phyloP scores from a whole-genome alignment of 2,888 invertebrate genomes.

The Bellardia pandia region DNA sequence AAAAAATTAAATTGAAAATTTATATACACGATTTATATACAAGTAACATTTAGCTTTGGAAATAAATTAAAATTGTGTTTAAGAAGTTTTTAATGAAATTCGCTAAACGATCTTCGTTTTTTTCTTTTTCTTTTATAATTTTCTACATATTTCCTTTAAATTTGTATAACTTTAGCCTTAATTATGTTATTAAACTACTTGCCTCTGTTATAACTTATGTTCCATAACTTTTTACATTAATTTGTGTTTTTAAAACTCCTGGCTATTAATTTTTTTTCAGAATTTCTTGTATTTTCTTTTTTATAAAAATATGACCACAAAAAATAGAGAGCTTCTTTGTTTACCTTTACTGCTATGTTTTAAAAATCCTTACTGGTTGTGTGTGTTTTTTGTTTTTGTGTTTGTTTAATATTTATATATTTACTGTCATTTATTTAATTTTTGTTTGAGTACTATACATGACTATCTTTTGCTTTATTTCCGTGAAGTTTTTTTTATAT shows the following conservation, averaged over 20 bases:
- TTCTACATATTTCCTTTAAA: slow-evolving; percentile 37
- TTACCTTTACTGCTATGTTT: slow-evolving; percentile 1
- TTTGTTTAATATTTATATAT: slow-evolving; percentile 18
- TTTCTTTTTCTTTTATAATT: slow-evolving; percentile 1
- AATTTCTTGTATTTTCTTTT: slow-evolving; percentile 30
- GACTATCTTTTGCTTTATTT: slow-evolving; percentile 23
- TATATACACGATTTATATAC: slow-evolving; percentile 63
- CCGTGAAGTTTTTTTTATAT: slow-evolving; percentile 3
- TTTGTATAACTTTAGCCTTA: slow-evolving; percentile 33
- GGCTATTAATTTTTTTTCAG: slow-evolving; percentile 17
- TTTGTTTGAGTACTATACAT: slow-evolving; percentile 44
- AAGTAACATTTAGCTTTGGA: slow-evolving; percentile 6
- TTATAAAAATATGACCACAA: slow-evolving; percentile 71
- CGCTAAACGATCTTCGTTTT: slow-evolving; percentile 65
- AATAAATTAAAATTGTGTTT: not conserved
- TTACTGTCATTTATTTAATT: slow-evolving; percentile 26
- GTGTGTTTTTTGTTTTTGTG: not conserved
- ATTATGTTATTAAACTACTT: slow-evolving; percentile 28
- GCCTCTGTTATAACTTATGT: slow-evolving; percentile 31
- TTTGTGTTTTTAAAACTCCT: slow-evolving; percentile 54
- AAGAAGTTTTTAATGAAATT: not conserved
- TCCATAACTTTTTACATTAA: slow-evolving; percentile 21
- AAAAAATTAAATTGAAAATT: slow-evolving; percentile 10
- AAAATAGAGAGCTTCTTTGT: slow-evolving; percentile 59
- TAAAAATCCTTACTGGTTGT: slow-evolving; percentile 52